Evolutionary conservation across 2,113 vertebrate species (phyloP).

Genomic region (Bos indicus): DNA sequence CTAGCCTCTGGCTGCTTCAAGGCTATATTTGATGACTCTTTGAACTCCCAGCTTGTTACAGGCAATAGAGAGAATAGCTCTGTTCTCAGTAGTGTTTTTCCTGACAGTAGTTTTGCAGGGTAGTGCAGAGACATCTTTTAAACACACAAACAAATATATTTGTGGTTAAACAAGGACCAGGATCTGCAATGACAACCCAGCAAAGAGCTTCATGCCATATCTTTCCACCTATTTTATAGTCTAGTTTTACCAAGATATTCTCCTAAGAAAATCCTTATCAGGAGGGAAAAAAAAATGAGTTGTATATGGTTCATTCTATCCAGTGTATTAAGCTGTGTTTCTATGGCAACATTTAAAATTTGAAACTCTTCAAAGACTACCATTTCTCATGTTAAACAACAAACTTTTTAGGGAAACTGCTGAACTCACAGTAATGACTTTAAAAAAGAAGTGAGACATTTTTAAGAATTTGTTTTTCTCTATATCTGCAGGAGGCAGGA

Average conservation of each 20-base stretch:
- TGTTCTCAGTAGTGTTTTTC: not conserved
- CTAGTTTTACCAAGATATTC: conserved; percentile 27
- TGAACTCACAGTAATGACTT: not conserved
- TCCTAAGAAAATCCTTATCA: conserved; percentile 17
- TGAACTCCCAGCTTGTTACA: not conserved
- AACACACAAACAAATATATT: not conserved
- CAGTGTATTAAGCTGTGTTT: conserved; percentile 35
- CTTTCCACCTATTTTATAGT: not conserved
- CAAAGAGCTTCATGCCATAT: not conserved
- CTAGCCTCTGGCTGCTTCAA: not conserved
- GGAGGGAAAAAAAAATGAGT: not conserved
- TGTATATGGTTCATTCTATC: not conserved
- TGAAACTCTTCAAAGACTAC: conserved; percentile 10
- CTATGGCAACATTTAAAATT: conserved; percentile 40
- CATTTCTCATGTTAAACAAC: conserved; percentile 21
- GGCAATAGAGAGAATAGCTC: not conserved
- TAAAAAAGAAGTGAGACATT: not conserved
- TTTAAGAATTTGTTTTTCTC: not conserved
- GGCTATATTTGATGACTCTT: not conserved
- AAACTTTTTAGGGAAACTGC: not conserved
- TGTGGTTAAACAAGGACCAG: not conserved
- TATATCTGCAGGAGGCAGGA: not conserved
- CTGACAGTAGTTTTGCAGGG: not conserved
- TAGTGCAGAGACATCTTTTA: not conserved
- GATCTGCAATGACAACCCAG: not conserved